Base-by-base conservation (phyloP, 2,113 vertebrate species). In the Syngnathoides biaculeatus region DNA sequence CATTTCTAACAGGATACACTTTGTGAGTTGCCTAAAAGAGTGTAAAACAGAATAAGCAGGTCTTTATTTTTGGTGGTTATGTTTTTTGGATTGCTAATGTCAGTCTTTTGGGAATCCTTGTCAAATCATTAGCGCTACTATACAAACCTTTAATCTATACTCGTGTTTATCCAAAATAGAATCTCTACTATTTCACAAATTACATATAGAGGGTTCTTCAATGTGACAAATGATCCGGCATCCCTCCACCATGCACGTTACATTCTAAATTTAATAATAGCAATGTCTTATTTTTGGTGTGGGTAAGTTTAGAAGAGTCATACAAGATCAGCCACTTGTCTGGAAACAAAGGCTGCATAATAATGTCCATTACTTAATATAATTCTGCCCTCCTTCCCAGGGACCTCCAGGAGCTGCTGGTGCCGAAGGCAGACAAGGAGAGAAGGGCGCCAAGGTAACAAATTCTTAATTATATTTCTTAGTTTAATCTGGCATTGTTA, bases 371-470 rank as follows among this genome's bases (percentile, higher is more conserved):
- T 79, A 63, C 69, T 84, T 69, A 81, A 64, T 52, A 67, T 6
- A 78, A 68, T 80, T 61, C 58, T 81, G 27, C 79, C 67, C 11
- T 75, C 64, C 75, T 81, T 89, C 77, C 45, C 79, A 98, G 96
- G 97, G 97, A 77, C 95, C 96, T 70, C 94, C 92, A n/a, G 96
- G 97, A 77, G 86, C 93, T 52, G 80, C 91, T 0, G 97, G 97
- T 64, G 72, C 95, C 74, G 97, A 99, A 87, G 97, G 97, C 88
- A 94, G 96, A 72, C 96, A 99, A 92, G 96, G 97, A 67, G 97
- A 98, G 92, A 98, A 99, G 87, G 97, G 97, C 50, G 93, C 96
- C 61, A 99, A 99, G 96, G 97, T 98, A 94, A 89, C 65, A 67
- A 72, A 86, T 75, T 76, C 71, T 50, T 38, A 20, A 30, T 64